Base-by-base conservation (phyloP, 2,113 vertebrate species). In the Brienomyrus brachyistius region DNA sequence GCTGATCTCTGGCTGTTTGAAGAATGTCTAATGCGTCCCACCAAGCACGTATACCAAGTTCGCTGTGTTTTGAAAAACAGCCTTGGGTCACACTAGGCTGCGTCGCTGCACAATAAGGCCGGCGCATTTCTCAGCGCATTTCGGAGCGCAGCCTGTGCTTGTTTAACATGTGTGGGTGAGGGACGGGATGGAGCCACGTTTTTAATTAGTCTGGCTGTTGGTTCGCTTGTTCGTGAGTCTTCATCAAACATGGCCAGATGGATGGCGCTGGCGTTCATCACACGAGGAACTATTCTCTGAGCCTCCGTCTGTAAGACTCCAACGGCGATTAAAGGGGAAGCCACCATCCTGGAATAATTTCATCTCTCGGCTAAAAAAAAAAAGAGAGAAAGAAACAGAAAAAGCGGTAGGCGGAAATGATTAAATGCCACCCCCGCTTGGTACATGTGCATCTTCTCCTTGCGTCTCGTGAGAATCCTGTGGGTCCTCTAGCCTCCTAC, bases 181-280 rank as follows among this genome's bases (percentile, higher is more conserved):
- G 47, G 66, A 23, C 13, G 74, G 56, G 43, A 47, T 11, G 4
- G 40, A 45, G 48, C 88, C 66, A 9, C 54, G 62, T 35, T 80
- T 80, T 89, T 89, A 89, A 54, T 54, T 89, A 89, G 43, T 31
- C 88, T 13, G 88, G 88, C 62, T 80, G 88, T 56, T 52, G 88
- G 70, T 54, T 52, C 8, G 23, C 43, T 89, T 52, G 31, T 27
- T 31, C 50, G 35, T 54, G 70, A 89, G n/a, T 50, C 88, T 52
- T 82, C 47, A 82, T 70, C 74, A 89, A 89, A 89, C 31, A 89
- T 4, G 4, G 50, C 88, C 88, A 89, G 88, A 89, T 89, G 88
- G 88, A 89, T 40, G 31, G n/a, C 2, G 27, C 74, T 89, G 88
- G 88, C 74, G 50, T 66, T 4, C 74, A 45, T 70, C n/a, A n/a